Evolutionary conservation across 2,888 invertebrate genomes (phyloP), one percentile per base, ranked within the genome.

Genomic region (Globia sparganii): DNA sequence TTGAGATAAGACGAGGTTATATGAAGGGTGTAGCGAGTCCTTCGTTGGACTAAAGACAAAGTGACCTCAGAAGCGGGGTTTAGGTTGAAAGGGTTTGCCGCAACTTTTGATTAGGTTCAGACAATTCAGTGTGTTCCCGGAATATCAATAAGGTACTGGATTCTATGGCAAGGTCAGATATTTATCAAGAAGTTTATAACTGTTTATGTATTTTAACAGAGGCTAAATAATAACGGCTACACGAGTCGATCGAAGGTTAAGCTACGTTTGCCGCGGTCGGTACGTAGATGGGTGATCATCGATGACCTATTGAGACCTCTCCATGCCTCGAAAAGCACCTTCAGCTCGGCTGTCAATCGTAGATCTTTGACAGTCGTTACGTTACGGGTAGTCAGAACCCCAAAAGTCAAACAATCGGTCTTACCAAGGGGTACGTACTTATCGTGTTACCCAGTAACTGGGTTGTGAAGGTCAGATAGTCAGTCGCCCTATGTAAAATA

Each of bases 1-100:
- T 75, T 56, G 75, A 75, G 78, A 84, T 86, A 84, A 75, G 69
- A 65, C 49, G 68, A 61, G 73, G 84, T 86, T 82, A 71, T 73
- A 49, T 68, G 56, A 77, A 71, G 73, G 68, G 58, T 58, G 82
- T 72, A 81, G 64, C 58, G 56, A 64, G n/a, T n/a, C n/a, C n/a
- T n/a, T n/a, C n/a, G 83, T 68, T 71, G 25, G 53, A 28, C 53
- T 59, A 83, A 80, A 80, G 79, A 71, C 84, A 83, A 79, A 66
- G 59, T 79, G 53, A 72, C 56, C 61, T 66, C 56, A 79, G 66
- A 80, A 71, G 80, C 72, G 56, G 59, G 56, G 65, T 56, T 83
- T 67, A 62, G 61, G 62, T 40, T 62, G n/a, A 65, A 82, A 79
- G 46, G 78, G 61, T 40, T 56, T 13, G 31, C 46, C 84, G 34